Percentiles rank a stretch among this genome's conserved stretches.
Evolutionary conservation across 1,140 invertebrate genomes (phyloP).

Genomic region (Drepana arcuata): DNA sequence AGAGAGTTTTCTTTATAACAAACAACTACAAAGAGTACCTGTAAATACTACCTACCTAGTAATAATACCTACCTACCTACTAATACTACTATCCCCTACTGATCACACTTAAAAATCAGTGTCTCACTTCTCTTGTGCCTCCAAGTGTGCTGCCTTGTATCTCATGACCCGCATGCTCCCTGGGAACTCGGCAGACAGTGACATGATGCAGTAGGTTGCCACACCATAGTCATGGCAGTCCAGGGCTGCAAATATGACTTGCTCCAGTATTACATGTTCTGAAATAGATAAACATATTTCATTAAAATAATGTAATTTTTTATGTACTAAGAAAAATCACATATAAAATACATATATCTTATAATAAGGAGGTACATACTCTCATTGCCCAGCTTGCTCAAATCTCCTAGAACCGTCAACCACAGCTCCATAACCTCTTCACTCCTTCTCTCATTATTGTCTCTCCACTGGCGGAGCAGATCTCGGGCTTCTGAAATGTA

Average conservation of each 20-base stretch:
- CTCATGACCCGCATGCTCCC: slow-evolving; percentile 90
- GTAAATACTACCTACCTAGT: too few species aligned
- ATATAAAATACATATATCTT: not conserved
- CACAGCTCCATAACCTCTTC: slow-evolving; percentile 91
- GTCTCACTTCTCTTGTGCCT: slow-evolving; percentile 88
- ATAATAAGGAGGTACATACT: slow-evolving; percentile 73
- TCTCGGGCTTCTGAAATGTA: slow-evolving; percentile 82
- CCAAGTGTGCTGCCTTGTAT: slow-evolving; percentile 89
- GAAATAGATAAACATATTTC: slow-evolving; percentile 44
- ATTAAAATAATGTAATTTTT: not conserved
- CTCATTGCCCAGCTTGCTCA: slow-evolving; percentile 92
- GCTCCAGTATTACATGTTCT: slow-evolving; percentile 81
- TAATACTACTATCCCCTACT: slow-evolving; percentile 13
- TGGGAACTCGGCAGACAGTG: slow-evolving; percentile 89
- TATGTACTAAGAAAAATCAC: not conserved
- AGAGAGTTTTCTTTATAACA: too few species aligned
- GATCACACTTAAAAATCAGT: slow-evolving; percentile 6
- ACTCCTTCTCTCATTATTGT: slow-evolving; percentile 92
- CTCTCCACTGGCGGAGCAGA: slow-evolving; percentile 89
- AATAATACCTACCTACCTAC: too few species aligned
- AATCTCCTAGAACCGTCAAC: slow-evolving; percentile 81
- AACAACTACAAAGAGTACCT: too few species aligned
- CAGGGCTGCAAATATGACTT: slow-evolving; percentile 91
- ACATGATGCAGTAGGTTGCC: slow-evolving; percentile 85
- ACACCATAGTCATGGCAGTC: slow-evolving; percentile 87